A percentile compares a stretch with the other conserved stretches of the same genome.
phyloP scores from a whole-genome alignment of 2,797 vertebrate genomes.

The Paguma larvata region DNA sequence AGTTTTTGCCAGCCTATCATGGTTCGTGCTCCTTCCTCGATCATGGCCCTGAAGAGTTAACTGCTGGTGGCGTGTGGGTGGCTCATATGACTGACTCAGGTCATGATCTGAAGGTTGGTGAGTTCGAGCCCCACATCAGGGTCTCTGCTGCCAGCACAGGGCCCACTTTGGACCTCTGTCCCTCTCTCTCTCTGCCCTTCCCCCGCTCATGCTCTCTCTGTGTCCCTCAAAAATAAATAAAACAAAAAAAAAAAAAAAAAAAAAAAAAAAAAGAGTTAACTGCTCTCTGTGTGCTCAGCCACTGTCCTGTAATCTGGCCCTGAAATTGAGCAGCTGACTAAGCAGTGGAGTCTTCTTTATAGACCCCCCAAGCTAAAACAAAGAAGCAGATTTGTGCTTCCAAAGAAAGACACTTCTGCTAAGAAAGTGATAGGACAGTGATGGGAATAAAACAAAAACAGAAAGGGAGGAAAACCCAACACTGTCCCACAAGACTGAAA shows the following conservation, averaged over 20 bases:
- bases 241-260: too few species aligned
- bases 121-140: too few species aligned
- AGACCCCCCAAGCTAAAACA: constrained; percentile 47
- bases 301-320: background rate
- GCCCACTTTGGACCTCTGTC: too few species aligned
- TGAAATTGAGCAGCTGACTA: constrained; percentile 19
- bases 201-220: too few species aligned
- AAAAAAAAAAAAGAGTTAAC: background rate
- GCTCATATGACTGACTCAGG: too few species aligned
- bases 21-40: background rate
- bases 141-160: too few species aligned
- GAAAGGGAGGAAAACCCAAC: background rate
- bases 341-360: constrained; percentile 43
- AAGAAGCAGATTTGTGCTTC: background rate
- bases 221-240: too few species aligned
- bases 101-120: too few species aligned
- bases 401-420: constrained; percentile 26
- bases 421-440: background rate
- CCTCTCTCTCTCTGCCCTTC: too few species aligned
- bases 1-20: background rate
- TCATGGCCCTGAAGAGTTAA: background rate
- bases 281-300: background rate
- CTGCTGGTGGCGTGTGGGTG: too few species aligned
- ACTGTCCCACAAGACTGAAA: background rate
- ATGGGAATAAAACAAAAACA: background rate